Base-by-base conservation (phyloP, 2,113 vertebrate genomes). In the Sprattus sprattus region DNA sequence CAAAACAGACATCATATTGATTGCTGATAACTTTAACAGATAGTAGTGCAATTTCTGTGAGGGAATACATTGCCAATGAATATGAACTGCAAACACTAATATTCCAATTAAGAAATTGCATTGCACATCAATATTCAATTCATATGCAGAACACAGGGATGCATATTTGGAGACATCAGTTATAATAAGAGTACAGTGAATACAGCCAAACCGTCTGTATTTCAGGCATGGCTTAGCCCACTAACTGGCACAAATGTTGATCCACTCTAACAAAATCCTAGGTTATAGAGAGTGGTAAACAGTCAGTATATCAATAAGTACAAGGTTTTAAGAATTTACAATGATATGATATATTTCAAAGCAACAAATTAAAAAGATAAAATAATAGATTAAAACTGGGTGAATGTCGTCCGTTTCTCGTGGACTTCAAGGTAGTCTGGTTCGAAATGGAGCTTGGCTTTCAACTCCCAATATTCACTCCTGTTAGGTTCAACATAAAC, bases 391-490 rank as follows among this genome's bases (percentile, higher is more conserved):
- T 92, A 99, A 95, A 99, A 99, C 95, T 99, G 98, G 91, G 97
- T 98, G 91, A 98, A 99, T 78, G 97, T 98, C 92, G 98, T 98
- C 94, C 98, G 96, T 96, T 99, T 99, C 94, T 99, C 98, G 90
- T 98, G 97, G 93, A 99, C 98, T 95, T 99, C 98, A 95, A 99
- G 96, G 95, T 99, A 99, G 95, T 99, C 98, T 82, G 98, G 98
- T 91, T 99, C 97, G 93, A 97, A 97, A 50, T 99, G 97, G 91
- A 98, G 97, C 95, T 99, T 99, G 92, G 97, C 97, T 95, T 99
- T 99, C 90, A 99, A 94, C 93, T 99, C 97, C 97, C 98, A 95
- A 90, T 99, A 99, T 52, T 99, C 97, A 46, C 97, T 98, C 92
- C 97, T 94, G 94, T 95, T 98, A 86, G 97, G 97, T 93, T 99